Evolutionary conservation across 2,113 vertebrate genomes (phyloP), one percentile per base, ranked within the genome.

Genomic region (Vombatus ursinus): DNA sequence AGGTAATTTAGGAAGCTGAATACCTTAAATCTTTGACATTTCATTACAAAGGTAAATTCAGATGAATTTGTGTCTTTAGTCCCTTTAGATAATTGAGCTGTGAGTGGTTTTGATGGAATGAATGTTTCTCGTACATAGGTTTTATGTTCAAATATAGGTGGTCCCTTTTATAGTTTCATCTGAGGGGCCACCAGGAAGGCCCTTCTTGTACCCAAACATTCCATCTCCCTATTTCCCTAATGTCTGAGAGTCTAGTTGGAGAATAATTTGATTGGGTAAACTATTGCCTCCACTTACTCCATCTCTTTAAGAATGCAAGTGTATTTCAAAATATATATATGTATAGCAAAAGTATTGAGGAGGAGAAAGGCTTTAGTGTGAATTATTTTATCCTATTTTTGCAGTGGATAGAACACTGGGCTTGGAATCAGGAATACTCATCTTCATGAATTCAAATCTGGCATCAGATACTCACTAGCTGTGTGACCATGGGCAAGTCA

Each of bases 41-140:
- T 94, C 95, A 89, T 90, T 94, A n/a, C 77, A 92, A 84, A 84
- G 44, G 92, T 48, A 94, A 91, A 50, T 84, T 23, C 44, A 89
- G 3, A 9, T 95, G 5, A n/a, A 52, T 91, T 94, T 19, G 2
- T 52, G 48, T n/a, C 16, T 50, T 44, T 31, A 90, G 50, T 90
- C 61, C 53, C 28, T 92, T 44, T 22, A 37, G n/a, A 44, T 84
- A 84, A 84, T 84, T 44, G n/a, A 84, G 68, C 19, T 8, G 19
- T 84, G n/a, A 44, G n/a, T 84, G 68, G n/a, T 84, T 84, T 84
- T 84, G 68, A 84, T 23, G 19, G n/a, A 84, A 44, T 44, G n/a
- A 84, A 44, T 84, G 14, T 84, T 84, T 84, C 68, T 84, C 0
- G 2, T 23, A 84, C 1, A 44, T 84, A 84, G 19, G 68, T 84